phyloP scores from a whole-genome alignment of 2,113 vertebrate genomes.

The Engystomops pustulosus region DNA sequence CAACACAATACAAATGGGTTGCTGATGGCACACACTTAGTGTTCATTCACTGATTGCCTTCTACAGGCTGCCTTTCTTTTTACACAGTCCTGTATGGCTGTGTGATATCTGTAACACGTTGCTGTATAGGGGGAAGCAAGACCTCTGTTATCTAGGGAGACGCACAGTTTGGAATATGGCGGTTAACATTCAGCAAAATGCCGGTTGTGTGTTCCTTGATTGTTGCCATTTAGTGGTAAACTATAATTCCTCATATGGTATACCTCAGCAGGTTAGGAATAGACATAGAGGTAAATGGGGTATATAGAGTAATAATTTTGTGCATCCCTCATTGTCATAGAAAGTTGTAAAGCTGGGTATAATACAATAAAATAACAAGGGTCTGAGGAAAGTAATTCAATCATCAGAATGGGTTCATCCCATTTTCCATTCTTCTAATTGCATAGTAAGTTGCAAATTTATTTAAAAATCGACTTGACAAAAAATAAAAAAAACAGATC shows the following conservation, averaged over 20 bases:
- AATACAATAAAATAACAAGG: background rate
- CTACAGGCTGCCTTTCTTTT: slow-evolving; percentile 51
- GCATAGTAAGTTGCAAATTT: background rate
- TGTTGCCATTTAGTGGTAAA: background rate
- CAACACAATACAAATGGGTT: slow-evolving; percentile 60
- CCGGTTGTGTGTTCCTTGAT: background rate
- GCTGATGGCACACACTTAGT: slow-evolving; percentile 59
- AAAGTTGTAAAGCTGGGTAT: background rate
- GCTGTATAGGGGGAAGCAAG: background rate
- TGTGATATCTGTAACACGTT: slow-evolving; percentile 53
- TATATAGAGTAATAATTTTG: background rate
- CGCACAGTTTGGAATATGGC: background rate
- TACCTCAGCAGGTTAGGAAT: background rate
- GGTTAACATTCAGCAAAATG: background rate
- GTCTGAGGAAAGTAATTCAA: background rate
- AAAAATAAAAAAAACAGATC: too few species aligned
- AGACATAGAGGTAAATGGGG: background rate
- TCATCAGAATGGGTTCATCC: background rate
- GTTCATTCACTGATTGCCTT: slow-evolving; percentile 60
- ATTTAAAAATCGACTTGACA: background rate
- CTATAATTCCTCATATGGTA: background rate
- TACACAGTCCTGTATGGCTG: slow-evolving; percentile 49
- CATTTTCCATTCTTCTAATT: background rate
- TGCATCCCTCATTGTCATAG: background rate
- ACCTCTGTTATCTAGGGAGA: slow-evolving; percentile 1